Evolutionary conservation across 2,888 invertebrate genomes (phyloP), one percentile per base, ranked within the genome.

Genomic region (Gymnocheta viridis): DNA sequence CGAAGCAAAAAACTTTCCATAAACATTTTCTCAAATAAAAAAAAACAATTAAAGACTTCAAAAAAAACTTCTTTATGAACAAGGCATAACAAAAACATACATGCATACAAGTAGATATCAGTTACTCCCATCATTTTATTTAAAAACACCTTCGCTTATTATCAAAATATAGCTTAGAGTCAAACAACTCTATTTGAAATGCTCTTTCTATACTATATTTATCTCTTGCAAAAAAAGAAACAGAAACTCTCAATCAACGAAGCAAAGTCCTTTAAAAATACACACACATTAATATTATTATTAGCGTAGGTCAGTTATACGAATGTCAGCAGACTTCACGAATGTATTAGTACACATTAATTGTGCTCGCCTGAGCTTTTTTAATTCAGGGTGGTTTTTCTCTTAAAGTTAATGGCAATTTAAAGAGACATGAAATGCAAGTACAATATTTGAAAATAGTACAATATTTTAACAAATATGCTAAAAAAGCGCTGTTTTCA

Each of bases 251-350:
- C 38, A 62, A 14, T n/a, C 29, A 19, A 44, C 29, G 74, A 41
- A 66, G 35, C 17, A n/a, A 12, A 7, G 0, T 14, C 10, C 9
- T 7, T 12, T 6, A 14, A 32, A 56, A 51, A 24, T 14, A 19
- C 29, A 49, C 14, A 44, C 17, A 12, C 51, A 10, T 19, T 72
- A 29, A 10, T 24, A 1, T 38, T 56, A 19, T 58, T 19, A 19
- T 62, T 78, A 32, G 7, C 38, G 9, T 62, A 81, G 84, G 84
- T 84, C 84, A 84, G 76, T 72, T 67, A 73, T 2, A 62, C 32
- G 54, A 60, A 12, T 17, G 12, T 14, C 14, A 4, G 10, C 0
- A 44, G 32, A 14, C 32, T 29, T 29, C 56, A 6, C 32, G 5
- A 27, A 9, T 7, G 17, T 41, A 17, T 29, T 22, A 2, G 14